Base-by-base conservation (phyloP, 2,113 vertebrate genomes). In the Trochalopteron elliotii region DNA sequence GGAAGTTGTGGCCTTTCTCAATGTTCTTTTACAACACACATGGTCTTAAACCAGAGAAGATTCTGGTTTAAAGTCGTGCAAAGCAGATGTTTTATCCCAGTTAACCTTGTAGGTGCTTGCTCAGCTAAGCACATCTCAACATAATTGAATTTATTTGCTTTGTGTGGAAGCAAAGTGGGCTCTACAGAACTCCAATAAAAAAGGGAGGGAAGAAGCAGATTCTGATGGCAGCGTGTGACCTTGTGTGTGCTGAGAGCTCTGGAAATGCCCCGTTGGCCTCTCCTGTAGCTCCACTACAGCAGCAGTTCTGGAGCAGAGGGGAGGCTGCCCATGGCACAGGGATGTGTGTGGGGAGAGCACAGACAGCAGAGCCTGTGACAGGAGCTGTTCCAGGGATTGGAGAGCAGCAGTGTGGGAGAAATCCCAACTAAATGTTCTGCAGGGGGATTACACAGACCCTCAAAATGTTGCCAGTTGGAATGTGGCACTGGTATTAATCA, bases 21-120 rank as follows among this genome's bases (percentile, higher is more conserved):
- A 0, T 57, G 33, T 74, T 93, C 11, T 10, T 90, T 85, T 61
- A 69, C 9, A 40, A 1, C n/a, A 52, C 14, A 3, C 1, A 0
- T 7, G 22, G 17, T 65, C 40, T 72, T 79, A 65, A 64, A 3
- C 55, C 1, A 1, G 44, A 19, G 40, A 45, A 64, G 69, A 27
- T 39, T 33, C 33, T 84, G 57, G 9, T 83, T 69, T 37, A 45
- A 16, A 1, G 0, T 35, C 4, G 0, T 63, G 71, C 83, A 30
- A 70, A 86, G 79, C 79, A 86, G 21, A 49, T 83, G 28, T 53
- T 90, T 61, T 69, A 42, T 83, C 74, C 45, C n/a, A 35, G 55
- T 83, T 86, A 95, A 80, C 79, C 33, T 90, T 52, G 31, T 78
- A 39, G 49, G 27, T 91, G 15, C 53, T 56, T 89, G 64, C 33